phyloP scores from a whole-genome alignment of 2,113 vertebrate species.

The Ctenomys sociabilis region DNA sequence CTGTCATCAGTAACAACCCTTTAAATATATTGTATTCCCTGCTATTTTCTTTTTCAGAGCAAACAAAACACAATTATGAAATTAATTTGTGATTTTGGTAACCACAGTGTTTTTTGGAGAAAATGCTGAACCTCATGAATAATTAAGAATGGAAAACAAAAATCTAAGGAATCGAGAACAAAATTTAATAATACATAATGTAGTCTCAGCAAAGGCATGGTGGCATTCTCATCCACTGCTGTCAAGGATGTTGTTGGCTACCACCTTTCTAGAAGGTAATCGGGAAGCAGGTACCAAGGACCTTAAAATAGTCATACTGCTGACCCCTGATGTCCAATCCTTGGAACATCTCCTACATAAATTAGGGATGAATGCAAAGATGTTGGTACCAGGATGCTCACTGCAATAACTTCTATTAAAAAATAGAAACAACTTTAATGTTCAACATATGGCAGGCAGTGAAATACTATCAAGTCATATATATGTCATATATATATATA shows the following conservation, averaged over 20 bases:
- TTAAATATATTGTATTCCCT: slow-evolving; percentile 51
- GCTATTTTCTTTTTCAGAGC: slow-evolving; percentile 36
- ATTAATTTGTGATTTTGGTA: slow-evolving; percentile 50
- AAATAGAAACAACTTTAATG: slow-evolving; percentile 63
- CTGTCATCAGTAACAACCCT: slow-evolving; percentile 4
- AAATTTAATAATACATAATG: slow-evolving; percentile 23
- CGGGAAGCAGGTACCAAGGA: slow-evolving; percentile 8
- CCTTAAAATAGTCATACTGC: slow-evolving; percentile 51
- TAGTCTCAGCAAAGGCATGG: slow-evolving; percentile 40
- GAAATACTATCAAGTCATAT: slow-evolving; percentile 40
- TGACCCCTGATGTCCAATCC: slow-evolving; percentile 48
- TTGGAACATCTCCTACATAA: slow-evolving; percentile 52
- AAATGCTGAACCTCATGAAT: slow-evolving; percentile 48
- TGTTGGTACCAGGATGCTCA: slow-evolving; percentile 48
- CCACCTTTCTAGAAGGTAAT: slow-evolving; percentile 35
- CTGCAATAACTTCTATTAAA: slow-evolving; percentile 63
- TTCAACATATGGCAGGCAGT: slow-evolving; percentile 53
- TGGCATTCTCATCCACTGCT: slow-evolving; percentile 27
- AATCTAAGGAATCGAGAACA: slow-evolving; percentile 47
- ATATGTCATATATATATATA: no score
- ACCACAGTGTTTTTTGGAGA: not conserved
- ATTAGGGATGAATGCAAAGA: slow-evolving; percentile 64
- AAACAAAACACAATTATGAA: slow-evolving; percentile 52
- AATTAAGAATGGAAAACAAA: slow-evolving; percentile 45
- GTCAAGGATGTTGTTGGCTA: not conserved